A percentile compares a stretch with the other conserved stretches of the same genome.
Evolutionary conservation across 64 coral and sea anemone species (phyloP).

Genomic region (Actinia equina): DNA sequence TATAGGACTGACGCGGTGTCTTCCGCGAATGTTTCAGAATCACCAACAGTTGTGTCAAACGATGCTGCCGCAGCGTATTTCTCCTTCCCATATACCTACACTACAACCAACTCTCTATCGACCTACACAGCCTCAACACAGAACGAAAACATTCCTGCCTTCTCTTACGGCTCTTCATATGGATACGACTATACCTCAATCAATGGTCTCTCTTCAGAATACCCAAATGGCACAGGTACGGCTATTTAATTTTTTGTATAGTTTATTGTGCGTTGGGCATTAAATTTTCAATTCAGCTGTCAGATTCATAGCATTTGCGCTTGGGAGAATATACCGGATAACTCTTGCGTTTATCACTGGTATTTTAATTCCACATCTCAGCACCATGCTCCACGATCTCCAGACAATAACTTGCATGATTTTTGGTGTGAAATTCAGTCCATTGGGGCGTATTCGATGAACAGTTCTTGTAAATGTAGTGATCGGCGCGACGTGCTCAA

Average conservation of each 20-base stretch:
- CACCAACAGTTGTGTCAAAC: constrained; percentile 71
- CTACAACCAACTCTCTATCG: constrained; percentile 56
- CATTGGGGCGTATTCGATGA: constrained; percentile 32
- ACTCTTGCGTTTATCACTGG: neutral
- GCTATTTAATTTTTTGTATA: constrained; percentile 3
- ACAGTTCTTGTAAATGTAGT: constrained; percentile 15
- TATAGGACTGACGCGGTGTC: constrained; percentile 90
- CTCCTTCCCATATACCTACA: constrained; percentile 84
- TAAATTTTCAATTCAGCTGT: constrained; percentile 40
- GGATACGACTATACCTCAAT: constrained; percentile 74
- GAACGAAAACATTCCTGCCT: constrained; percentile 68
- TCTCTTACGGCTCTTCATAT: constrained; percentile 83
- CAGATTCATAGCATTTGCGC: constrained; percentile 19
- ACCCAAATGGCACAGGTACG: constrained; percentile 46
- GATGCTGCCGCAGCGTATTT: constrained; percentile 72
- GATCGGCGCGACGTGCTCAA: constrained; percentile 1
- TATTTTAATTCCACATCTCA: neutral
- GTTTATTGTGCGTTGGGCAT: constrained; percentile 19
- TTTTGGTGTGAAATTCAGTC: constrained; percentile 16
- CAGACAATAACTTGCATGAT: constrained; percentile 23
- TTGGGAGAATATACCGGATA: neutral
- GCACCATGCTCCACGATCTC: neutral
- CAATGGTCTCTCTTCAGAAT: constrained; percentile 53
- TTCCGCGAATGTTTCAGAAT: constrained; percentile 76
- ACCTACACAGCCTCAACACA: constrained; percentile 79